Conservation (phyloP, 1,140 invertebrate genomes). For the Neodiprion lecontei region DNA sequence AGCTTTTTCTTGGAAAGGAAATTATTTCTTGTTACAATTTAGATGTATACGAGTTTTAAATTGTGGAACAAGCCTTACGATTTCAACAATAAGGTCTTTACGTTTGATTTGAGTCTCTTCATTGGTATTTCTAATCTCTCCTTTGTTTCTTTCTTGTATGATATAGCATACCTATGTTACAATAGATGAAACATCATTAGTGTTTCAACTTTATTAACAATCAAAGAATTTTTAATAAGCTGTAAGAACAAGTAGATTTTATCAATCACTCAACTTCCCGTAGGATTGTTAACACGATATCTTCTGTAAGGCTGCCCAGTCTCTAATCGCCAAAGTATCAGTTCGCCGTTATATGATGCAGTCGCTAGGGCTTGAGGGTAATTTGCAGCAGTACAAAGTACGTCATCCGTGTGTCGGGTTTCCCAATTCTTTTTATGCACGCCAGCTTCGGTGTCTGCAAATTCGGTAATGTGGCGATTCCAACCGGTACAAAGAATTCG, state of each 20-base stretch:
- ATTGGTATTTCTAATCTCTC: neutral
- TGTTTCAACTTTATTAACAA: no score
- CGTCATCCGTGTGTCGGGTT: slow-evolving; percentile 74
- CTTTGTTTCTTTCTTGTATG: slow-evolving; percentile 22
- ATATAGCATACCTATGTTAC: slow-evolving; percentile 11
- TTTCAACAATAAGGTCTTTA: neutral
- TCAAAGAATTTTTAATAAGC: no score
- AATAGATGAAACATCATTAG: neutral
- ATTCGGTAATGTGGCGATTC: slow-evolving; percentile 74
- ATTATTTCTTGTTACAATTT: no score
- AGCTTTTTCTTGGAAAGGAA: no score
- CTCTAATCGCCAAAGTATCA: slow-evolving; percentile 79
- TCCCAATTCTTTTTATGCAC: slow-evolving; percentile 66
- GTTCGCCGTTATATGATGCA: slow-evolving; percentile 74
- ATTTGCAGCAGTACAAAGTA: slow-evolving; percentile 69
- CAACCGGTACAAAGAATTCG: slow-evolving; percentile 75
- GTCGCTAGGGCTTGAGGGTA: slow-evolving; percentile 74
- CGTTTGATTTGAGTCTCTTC: neutral
- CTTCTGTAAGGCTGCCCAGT: slow-evolving; percentile 71
- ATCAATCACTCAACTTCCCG: slow-evolving; percentile 32
- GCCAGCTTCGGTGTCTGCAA: slow-evolving; percentile 64
- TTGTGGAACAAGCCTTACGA: no score
- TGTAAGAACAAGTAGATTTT: neutral
- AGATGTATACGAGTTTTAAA: no score
- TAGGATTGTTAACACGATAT: slow-evolving; percentile 42